Evolutionary conservation across 2,888 invertebrate genomes (phyloP), one percentile per base, ranked within the genome.

Genomic region (Caenorhabditis sp.): DNA sequence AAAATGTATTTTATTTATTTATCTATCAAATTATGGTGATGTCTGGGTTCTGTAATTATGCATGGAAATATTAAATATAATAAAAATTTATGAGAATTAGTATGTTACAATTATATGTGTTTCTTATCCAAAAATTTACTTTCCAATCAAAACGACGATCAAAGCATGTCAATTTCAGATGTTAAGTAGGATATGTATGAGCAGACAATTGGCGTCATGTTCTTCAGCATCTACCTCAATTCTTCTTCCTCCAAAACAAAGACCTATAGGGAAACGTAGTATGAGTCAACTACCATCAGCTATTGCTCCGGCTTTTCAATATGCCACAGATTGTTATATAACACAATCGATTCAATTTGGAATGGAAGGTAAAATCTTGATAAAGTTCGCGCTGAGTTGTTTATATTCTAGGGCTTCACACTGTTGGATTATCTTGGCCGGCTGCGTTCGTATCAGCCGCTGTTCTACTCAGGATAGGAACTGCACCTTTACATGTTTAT

Each of bases 321-420:
- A 85, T 59, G 83, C 83, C 8, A 72, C 85, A 17, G 83, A 85
- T 54, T 81, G 79, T 70, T 79, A 84, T 64, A 76, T 85, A 36
- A 84, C 85, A 1, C 82, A 80, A 50, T 78, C 77, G 31, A 69
- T 85, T 53, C 83, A 85, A 60, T 53, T 71, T 14, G 79, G 76
- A 50, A 85, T 85, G 80, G 85, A 84, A 70, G 77, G 85, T 84
- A 27, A 12, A 60, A 52, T 14, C 21, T 53, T 17, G 2, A 38
- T 12, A 43, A n/a, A 8, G 2, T 59, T 17, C 17, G 5, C 31
- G 10, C 5, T 7, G 10, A 31, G 4, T 31, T 31, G 5, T 7
- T 4, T 20, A 25, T n/a, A 26, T 69, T 83, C 59, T 50, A 83
- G 83, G 64, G 23, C 63, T 83, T 1, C 85, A 85, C 60, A 56